A percentile compares a stretch with the other conserved stretches of the same genome.
Evolutionary conservation across 2,797 vertebrate genomes (phyloP).

Genomic region (Eulemur mongoz): DNA sequence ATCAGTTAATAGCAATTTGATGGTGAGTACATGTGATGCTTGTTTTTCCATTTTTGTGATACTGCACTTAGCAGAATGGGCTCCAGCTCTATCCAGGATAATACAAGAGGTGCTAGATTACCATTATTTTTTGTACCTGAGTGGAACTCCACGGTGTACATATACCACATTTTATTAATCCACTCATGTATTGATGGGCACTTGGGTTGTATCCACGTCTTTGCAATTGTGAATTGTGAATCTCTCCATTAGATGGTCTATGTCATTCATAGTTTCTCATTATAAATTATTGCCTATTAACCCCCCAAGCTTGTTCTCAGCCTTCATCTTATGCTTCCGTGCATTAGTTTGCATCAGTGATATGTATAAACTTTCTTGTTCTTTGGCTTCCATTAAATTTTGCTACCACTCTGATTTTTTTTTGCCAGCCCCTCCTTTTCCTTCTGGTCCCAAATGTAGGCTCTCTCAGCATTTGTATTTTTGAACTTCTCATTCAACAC

Average conservation of each 20-base stretch:
- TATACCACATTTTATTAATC: no score
- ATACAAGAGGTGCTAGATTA: no score
- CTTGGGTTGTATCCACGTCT: no score
- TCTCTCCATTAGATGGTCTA: background rate
- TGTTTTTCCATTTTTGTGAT: no score
- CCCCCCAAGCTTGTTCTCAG: background rate
- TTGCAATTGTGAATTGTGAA: no score
- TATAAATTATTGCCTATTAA: background rate
- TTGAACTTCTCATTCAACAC: background rate
- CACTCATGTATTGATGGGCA: no score
- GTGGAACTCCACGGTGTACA: no score
- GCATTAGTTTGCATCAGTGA: background rate
- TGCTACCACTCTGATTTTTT: background rate
- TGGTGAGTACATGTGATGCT: no score
- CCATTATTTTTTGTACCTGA: no score
- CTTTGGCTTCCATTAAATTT: background rate
- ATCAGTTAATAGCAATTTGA: no score
- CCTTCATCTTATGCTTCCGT: background rate
- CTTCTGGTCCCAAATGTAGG: background rate
- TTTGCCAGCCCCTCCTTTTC: background rate
- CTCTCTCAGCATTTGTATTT: background rate
- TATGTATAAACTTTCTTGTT: background rate
- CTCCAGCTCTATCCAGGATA: no score
- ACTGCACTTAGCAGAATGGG: no score
- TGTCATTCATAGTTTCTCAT: background rate